Evolutionary conservation across 2,113 vertebrate species (phyloP).

Genomic region (Nyctibius bracteatus): DNA sequence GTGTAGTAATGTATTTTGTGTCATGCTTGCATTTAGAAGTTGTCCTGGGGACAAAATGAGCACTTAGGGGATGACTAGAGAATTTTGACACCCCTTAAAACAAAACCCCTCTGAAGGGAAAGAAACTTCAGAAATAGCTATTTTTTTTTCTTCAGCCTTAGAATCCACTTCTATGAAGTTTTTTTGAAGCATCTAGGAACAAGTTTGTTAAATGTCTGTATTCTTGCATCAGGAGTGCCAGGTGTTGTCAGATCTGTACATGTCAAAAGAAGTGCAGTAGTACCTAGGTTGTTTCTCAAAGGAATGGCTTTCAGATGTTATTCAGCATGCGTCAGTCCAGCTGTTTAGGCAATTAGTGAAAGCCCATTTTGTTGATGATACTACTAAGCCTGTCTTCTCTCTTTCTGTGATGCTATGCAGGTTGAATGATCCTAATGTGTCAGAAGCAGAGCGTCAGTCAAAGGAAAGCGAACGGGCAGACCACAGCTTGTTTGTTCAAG

Average conservation of each 20-base stretch:
- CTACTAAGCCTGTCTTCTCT: background rate
- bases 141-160: background rate
- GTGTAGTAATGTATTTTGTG: constrained; percentile 4
- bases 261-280: background rate
- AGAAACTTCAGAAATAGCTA: background rate
- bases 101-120: background rate
- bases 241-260: background rate
- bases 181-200: constrained; percentile 2
- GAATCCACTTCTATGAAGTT: background rate
- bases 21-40: constrained; percentile 6
- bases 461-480: constrained; percentile 92
- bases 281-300: background rate
- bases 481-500: constrained; percentile 94
- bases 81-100: constrained; percentile 1
- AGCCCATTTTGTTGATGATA: background rate
- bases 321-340: background rate
- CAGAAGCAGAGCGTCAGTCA: constrained; percentile 90
- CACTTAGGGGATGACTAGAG: background rate
- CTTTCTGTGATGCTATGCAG: constrained; percentile 66
- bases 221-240: background rate
- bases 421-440: constrained; percentile 95
- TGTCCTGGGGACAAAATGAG: constrained; percentile 1
- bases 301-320: constrained; percentile 6
- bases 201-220: constrained; percentile 2
- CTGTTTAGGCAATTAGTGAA: background rate